A percentile compares a stretch with the other conserved stretches of the same genome.
Evolutionary conservation across 2,797 vertebrate species (phyloP).

Genomic region (Pangasius macronema): DNA sequence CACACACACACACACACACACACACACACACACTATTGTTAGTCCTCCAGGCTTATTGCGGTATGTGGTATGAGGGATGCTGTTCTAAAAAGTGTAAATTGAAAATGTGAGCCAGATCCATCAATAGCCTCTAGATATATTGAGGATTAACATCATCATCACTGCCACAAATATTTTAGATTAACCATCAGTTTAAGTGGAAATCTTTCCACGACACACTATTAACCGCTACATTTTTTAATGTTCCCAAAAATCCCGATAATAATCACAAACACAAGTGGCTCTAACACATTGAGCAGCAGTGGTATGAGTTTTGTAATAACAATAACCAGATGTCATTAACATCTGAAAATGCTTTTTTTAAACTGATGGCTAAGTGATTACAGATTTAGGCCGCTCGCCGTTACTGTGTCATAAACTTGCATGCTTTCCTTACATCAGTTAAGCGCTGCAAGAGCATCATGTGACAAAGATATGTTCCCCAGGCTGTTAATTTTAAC

Average conservation of each 20-base stretch:
- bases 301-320: not conserved
- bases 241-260: not conserved
- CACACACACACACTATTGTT: too few species aligned
- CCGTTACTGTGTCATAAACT: constrained; percentile 38
- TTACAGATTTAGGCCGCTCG: constrained; percentile 29
- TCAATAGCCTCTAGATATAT: constrained; percentile 20
- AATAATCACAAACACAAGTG: not conserved
- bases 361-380: not conserved
- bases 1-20: too few species aligned
- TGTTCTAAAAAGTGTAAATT: constrained; percentile 35
- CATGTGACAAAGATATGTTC: constrained; percentile 64
- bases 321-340: not conserved
- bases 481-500: constrained; percentile 69
- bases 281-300: not conserved
- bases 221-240: not conserved
- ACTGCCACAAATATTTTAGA: not conserved
- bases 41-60: not conserved
- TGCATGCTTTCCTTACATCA: constrained; percentile 41
- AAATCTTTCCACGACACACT: not conserved
- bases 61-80: constrained; percentile 14
- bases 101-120: not conserved
- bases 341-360: not conserved
- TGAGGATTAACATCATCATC: not conserved
- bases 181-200: not conserved
- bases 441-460: constrained; percentile 44